These are phyloP conservation scores for Montipora efflorescens DNA, from an alignment of 64 coral and sea anemone species.

Conservation along the genomic window DNA sequence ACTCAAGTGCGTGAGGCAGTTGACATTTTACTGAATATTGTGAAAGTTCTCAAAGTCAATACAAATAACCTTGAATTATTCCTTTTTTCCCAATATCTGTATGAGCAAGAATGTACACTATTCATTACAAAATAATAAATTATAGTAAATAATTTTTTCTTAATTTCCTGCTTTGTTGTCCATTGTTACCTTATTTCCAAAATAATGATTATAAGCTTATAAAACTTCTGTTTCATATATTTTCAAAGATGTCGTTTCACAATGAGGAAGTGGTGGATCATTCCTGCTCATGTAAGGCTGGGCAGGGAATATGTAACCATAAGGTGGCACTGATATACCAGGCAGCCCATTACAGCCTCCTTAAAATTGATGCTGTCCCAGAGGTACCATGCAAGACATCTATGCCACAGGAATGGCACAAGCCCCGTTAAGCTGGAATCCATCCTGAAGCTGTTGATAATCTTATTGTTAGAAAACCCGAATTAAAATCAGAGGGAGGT, in stretches of 20 bases:
- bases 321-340: conserved; percentile 70
- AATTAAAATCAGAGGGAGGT: not conserved
- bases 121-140: too few relatives aligned
- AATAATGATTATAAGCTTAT: not conserved
- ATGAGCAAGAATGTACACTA: too few relatives aligned
- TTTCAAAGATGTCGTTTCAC: not conserved
- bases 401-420: conserved; percentile 72
- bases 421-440: conserved; percentile 51
- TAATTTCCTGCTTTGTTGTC: too few relatives aligned
- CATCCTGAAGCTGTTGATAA: conserved; percentile 11
- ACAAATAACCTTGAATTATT: too few relatives aligned
- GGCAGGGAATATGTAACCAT: conserved; percentile 67
- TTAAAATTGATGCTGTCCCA: conserved; percentile 37
- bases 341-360: conserved; percentile 59
- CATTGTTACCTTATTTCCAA: too few relatives aligned
- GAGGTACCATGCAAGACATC: conserved; percentile 68
- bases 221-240: not conserved
- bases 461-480: conserved; percentile 31
- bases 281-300: conserved; percentile 58
- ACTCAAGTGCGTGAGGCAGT: too few relatives aligned
- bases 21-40: too few relatives aligned
- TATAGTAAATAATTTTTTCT: too few relatives aligned
- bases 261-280: not conserved
- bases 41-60: too few relatives aligned
- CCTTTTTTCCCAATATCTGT: too few relatives aligned